Conservation (phyloP, 2,797 vertebrate species). For the Lagodon rhomboides region DNA sequence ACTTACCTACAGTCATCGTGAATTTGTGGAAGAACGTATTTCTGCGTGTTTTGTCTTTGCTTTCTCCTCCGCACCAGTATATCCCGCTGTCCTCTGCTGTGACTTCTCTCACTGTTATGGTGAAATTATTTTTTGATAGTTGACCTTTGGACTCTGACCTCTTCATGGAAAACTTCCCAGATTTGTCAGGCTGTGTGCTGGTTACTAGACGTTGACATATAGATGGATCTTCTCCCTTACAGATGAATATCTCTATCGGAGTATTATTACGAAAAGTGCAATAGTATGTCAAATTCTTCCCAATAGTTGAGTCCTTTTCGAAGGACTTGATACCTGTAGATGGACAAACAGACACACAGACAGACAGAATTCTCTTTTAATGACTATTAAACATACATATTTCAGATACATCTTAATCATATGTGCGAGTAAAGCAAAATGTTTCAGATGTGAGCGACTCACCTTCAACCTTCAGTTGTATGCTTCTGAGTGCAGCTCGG, state of each 20-base stretch:
- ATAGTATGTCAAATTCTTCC: not conserved
- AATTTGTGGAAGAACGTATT: conserved; percentile 19
- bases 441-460: not conserved
- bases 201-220: not conserved
- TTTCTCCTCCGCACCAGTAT: conserved; percentile 54
- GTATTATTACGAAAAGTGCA: not conserved
- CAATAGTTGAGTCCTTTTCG: not conserved
- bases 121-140: not conserved
- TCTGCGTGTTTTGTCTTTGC: rapidly evolving
- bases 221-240: conserved; percentile 13
- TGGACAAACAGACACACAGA: not conserved
- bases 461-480: not conserved
- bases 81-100: conserved; percentile 29
- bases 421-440: not conserved
- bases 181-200: not conserved
- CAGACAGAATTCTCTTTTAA: not conserved
- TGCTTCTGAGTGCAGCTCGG: not conserved
- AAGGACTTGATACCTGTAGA: not conserved
- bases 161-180: not conserved
- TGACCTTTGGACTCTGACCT: no score
- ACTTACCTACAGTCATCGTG: conserved; percentile 32
- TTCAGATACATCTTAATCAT: not conserved
- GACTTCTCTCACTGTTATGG: conserved; percentile 9
- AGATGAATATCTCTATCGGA: not conserved
- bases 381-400: not conserved